Percentiles rank a stretch among this genome's conserved stretches.
Conservation (phyloP, 2,888 invertebrate genomes). For the Hanleya hanleyi region DNA sequence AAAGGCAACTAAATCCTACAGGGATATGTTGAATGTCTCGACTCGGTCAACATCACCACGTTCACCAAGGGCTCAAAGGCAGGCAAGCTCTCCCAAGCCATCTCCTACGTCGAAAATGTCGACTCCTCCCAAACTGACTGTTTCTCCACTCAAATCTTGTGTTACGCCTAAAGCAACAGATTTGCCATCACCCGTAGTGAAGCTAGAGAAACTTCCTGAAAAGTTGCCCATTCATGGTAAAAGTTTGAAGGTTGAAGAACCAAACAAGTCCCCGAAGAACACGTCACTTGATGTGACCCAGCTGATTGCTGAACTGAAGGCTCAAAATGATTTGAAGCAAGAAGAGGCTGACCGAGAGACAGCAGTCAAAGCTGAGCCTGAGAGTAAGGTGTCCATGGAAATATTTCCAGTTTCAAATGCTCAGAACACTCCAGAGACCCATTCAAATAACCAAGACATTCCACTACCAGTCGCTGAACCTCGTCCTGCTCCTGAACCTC, state of each 20-base stretch:
- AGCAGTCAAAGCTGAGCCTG: too few relatives aligned
- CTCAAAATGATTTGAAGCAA: background rate
- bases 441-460: too few relatives aligned
- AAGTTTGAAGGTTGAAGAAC: slow-evolving; percentile 4
- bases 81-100: slow-evolving; percentile 31
- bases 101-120: background rate
- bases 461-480: too few relatives aligned
- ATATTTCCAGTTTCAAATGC: too few relatives aligned
- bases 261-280: background rate
- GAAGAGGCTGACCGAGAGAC: background rate
- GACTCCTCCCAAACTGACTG: background rate
- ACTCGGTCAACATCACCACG: slow-evolving; percentile 48
- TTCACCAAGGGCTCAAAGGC: slow-evolving; percentile 43
- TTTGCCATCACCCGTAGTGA: slow-evolving; percentile 49
- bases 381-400: too few relatives aligned
- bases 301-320: background rate
- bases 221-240: slow-evolving; percentile 8
- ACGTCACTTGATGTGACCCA: background rate
- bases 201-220: slow-evolving; percentile 49
- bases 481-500: too few relatives aligned
- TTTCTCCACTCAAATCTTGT: background rate
- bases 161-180: slow-evolving; percentile 11
- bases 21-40: slow-evolving; percentile 9
- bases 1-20: background rate
- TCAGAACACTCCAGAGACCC: too few relatives aligned